These are phyloP conservation scores for Eurystomus glaucurus DNA, from an alignment of 2,797 vertebrate genomes.

Conservation along the genomic window DNA sequence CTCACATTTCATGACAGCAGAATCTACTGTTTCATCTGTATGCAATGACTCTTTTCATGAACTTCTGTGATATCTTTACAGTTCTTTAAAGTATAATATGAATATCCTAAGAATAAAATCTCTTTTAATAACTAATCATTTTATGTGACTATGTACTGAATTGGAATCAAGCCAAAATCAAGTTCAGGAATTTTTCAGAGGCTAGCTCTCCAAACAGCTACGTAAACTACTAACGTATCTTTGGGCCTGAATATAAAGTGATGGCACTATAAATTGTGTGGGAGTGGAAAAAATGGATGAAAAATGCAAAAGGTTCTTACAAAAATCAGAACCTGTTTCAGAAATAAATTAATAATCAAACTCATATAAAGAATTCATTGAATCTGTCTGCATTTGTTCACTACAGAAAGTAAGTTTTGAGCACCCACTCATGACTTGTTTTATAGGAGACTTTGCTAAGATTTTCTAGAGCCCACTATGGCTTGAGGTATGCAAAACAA, in stretches of 20 bases:
- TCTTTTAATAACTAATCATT: background rate
- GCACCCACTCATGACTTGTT: fast-evolving
- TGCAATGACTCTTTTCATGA: background rate
- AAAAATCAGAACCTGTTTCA: fast-evolving
- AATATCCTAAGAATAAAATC: background rate
- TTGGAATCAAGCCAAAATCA: background rate
- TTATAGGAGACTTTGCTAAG: background rate
- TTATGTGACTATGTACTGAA: background rate
- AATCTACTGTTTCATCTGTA: background rate
- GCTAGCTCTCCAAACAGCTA: background rate
- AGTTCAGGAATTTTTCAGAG: background rate
- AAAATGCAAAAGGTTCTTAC: background rate
- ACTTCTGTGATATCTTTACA: background rate
- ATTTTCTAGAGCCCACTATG: background rate
- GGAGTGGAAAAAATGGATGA: background rate
- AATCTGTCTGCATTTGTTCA: background rate
- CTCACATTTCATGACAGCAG: background rate
- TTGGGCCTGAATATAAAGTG: background rate
- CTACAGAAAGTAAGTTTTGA: background rate
- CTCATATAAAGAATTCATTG: background rate
- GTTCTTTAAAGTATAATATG: background rate
- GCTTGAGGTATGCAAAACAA: background rate
- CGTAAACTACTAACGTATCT: background rate
- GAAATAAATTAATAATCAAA: background rate
- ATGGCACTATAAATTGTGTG: background rate